A percentile compares a stretch with the other conserved stretches of the same genome.
These are phyloP conservation scores for Sakesphorus luctuosus DNA, from an alignment of 2,113 vertebrate species.

Conservation along the genomic window DNA sequence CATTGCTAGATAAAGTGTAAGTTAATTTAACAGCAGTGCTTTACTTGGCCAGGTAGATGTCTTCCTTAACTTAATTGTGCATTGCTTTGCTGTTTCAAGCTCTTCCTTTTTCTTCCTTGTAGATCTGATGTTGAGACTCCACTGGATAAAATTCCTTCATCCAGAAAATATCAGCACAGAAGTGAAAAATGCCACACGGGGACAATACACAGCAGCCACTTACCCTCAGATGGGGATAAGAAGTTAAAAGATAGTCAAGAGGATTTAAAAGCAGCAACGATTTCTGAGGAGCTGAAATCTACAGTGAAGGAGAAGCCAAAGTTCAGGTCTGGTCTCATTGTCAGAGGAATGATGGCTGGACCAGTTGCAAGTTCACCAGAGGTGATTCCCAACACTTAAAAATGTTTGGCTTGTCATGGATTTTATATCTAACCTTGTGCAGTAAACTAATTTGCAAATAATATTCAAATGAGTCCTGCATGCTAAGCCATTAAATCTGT, in stretches of 20 bases:
- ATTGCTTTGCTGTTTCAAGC: not conserved
- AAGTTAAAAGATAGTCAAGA: not conserved
- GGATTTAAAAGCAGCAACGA: not conserved
- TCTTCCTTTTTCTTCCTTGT: not conserved
- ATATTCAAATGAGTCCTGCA: not conserved
- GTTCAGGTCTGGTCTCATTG: constrained; percentile 74
- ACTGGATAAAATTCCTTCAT: constrained; percentile 20
- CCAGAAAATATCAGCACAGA: constrained; percentile 46
- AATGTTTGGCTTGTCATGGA: not conserved
- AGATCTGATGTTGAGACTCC: constrained; percentile 63
- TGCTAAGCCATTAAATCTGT: not conserved
- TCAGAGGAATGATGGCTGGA: constrained; percentile 85
- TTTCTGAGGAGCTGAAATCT: constrained; percentile 57
- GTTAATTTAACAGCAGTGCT: not conserved
- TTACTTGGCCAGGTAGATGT: not conserved
- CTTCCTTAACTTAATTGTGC: not conserved
- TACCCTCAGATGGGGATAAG: constrained; percentile 52
- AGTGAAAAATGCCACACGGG: constrained; percentile 29
- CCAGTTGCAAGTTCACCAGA: constrained; percentile 78
- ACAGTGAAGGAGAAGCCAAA: constrained; percentile 67
- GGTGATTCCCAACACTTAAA: constrained; percentile 63
- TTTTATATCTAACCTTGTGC: not conserved
- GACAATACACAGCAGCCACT: not conserved
- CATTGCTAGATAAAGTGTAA: not conserved
- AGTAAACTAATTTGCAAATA: not conserved